These are phyloP conservation scores for Hippopotamyrus pictus DNA, from an alignment of 2,797 vertebrate species.

Conservation along the genomic window DNA sequence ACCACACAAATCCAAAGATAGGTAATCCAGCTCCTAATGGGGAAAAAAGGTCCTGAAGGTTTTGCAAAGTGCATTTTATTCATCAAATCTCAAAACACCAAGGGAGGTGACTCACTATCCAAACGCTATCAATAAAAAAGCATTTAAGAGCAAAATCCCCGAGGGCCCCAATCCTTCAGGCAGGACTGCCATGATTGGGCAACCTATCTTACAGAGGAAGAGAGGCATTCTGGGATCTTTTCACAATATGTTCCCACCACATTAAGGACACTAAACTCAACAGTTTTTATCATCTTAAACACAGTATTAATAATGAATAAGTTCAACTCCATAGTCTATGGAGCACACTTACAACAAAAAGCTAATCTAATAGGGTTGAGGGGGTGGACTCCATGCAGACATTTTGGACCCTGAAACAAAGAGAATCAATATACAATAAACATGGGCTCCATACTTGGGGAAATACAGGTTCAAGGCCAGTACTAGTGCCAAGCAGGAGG, in stretches of 20 bases:
- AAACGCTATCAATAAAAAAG: slow-evolving; percentile 8
- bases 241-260: neutral
- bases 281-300: neutral
- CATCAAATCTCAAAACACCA: neutral
- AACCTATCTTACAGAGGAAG: neutral
- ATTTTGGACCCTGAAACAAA: slow-evolving; percentile 10
- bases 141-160: neutral
- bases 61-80: neutral
- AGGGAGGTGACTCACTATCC: neutral
- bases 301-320: neutral
- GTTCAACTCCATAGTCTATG: neutral
- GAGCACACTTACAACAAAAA: neutral
- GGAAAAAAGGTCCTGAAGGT: neutral
- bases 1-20: neutral
- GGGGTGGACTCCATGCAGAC: neutral
- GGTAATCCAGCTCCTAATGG: neutral
- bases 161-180: neutral
- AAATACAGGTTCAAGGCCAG: neutral
- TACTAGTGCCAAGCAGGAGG: neutral
- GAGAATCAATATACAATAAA: neutral
- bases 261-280: neutral
- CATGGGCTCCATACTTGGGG: neutral
- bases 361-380: slow-evolving; percentile 5
- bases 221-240: neutral
- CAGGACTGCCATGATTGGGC: neutral